phyloP scores from a whole-genome alignment of 2,113 vertebrate species.

The Pelodiscus sinensis region DNA sequence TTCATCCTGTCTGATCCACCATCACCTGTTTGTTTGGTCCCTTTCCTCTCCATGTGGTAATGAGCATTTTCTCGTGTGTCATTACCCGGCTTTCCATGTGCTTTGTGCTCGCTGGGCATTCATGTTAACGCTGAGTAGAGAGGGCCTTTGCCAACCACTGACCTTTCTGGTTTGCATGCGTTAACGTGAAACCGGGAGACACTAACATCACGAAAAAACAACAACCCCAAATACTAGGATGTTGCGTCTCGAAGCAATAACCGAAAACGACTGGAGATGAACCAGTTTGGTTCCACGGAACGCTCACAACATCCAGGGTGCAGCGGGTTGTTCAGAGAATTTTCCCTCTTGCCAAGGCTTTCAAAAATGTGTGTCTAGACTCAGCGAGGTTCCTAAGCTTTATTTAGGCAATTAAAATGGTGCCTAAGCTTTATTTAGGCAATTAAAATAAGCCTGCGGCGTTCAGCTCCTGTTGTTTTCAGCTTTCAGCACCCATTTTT shows the following conservation, averaged over 20 bases:
- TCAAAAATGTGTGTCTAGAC: background rate
- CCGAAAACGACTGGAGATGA: slow-evolving; percentile 46
- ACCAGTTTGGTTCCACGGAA: slow-evolving; percentile 1
- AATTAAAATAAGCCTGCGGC: background rate
- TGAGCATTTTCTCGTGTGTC: accelerated
- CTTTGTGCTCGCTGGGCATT: accelerated
- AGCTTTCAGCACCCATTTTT: background rate
- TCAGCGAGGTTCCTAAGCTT: background rate
- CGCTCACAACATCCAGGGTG: background rate
- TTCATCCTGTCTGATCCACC: background rate
- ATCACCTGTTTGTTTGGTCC: background rate
- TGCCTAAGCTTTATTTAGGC: background rate
- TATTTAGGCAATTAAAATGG: background rate
- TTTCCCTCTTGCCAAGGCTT: background rate
- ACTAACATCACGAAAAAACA: slow-evolving; percentile 43
- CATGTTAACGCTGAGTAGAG: accelerated
- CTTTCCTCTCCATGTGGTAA: accelerated
- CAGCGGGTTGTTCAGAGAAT: background rate
- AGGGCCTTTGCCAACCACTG: background rate
- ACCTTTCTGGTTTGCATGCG: slow-evolving; percentile 28
- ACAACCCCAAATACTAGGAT: background rate
- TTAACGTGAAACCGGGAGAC: slow-evolving; percentile 38
- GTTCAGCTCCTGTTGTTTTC: background rate
- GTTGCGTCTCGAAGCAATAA: background rate
- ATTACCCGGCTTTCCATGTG: accelerated